Conservation (phyloP, 2,113 vertebrate genomes). For the Azemiops feae region DNA sequence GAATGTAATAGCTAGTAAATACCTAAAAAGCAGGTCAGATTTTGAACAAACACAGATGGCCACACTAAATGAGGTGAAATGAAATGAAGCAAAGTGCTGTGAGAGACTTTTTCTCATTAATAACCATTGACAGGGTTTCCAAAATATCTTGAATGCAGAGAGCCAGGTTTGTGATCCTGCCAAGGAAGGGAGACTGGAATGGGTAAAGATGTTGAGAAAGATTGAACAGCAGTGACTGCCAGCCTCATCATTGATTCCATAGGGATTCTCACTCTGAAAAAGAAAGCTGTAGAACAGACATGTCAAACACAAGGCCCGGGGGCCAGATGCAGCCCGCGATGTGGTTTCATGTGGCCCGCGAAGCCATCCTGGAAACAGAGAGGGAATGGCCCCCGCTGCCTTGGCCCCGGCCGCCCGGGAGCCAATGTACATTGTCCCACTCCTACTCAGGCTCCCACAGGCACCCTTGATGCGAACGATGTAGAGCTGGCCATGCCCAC, state of each 20-base stretch:
- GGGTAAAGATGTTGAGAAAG: not conserved
- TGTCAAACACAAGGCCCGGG: too few relatives aligned
- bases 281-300: not conserved
- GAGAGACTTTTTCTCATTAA: not conserved
- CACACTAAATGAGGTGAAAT: not conserved
- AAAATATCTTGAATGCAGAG: not conserved
- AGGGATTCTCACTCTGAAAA: not conserved
- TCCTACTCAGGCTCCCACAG: too few relatives aligned
- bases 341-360: too few relatives aligned
- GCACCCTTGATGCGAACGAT: too few relatives aligned
- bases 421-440: too few relatives aligned
- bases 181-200: not conserved
- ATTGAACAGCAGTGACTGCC: rapidly evolving
- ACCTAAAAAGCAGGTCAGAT: not conserved
- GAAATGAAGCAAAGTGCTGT: not conserved
- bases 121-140: not conserved
- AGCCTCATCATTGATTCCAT: constrained; percentile 5
- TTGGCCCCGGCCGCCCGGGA: too few relatives aligned
- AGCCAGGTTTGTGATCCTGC: not conserved
- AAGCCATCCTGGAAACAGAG: too few relatives aligned
- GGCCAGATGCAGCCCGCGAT: too few relatives aligned
- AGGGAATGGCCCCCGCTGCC: too few relatives aligned
- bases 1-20: not conserved
- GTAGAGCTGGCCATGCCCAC: too few relatives aligned
- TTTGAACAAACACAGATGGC: not conserved